phyloP scores from a whole-genome alignment of 2,797 vertebrate genomes.

The Podarcis siculus region DNA sequence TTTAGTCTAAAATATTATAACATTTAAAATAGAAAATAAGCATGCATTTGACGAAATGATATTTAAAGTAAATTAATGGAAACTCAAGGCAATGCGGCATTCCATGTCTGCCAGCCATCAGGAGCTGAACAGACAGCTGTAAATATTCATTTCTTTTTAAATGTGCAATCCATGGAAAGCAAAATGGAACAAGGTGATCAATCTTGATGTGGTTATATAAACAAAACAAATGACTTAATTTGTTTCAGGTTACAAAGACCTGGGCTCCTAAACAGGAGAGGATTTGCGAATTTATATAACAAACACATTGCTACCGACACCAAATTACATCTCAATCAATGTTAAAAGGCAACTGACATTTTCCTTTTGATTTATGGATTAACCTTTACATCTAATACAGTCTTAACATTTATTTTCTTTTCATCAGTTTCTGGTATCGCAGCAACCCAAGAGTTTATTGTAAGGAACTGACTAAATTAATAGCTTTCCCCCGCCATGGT shows the following conservation, averaged over 20 bases:
- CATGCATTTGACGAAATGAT: background rate
- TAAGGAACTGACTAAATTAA: conserved; percentile 71
- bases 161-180: background rate
- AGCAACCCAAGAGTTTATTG: conserved; percentile 66
- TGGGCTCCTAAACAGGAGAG: conserved; percentile 46
- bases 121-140: conserved; percentile 38
- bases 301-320: conserved; percentile 59
- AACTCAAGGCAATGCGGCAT: background rate
- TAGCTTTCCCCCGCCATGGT: conserved; percentile 68
- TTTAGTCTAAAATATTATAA: background rate
- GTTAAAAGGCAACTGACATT: conserved; percentile 80
- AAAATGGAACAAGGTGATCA: conserved; percentile 48
- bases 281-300: conserved; percentile 67
- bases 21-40: no score
- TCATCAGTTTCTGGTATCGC: conserved; percentile 64
- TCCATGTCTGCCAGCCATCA: background rate
- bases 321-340: conserved; percentile 79
- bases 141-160: conserved; percentile 36
- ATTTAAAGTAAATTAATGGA: conserved; percentile 33
- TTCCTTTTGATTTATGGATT: conserved; percentile 81
- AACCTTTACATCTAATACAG: conserved; percentile 77
- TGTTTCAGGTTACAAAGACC: conserved; percentile 61
- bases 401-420: conserved; percentile 69
- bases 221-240: conserved; percentile 68
- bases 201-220: conserved; percentile 55